Evolutionary conservation across 37 sponge, comb jelly and placozoan genomes (phyloP), one percentile per base, ranked within the genome.

Genomic region (Dysidea cf. avara): DNA sequence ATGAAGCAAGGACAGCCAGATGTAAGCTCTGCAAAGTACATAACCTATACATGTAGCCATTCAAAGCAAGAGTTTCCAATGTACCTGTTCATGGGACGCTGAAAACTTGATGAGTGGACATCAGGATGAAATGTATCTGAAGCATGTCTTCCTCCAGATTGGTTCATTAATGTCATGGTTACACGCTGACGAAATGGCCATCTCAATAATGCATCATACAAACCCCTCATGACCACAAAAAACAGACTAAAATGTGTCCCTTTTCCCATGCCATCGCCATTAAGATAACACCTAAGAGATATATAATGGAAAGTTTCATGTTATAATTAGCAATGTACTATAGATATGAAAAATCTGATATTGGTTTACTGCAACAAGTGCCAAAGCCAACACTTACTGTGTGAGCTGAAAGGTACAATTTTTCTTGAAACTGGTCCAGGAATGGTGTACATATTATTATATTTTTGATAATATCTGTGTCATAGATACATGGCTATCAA

Each of bases 121-220:
- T 89, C 84, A 39, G 90, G 90, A 11, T 76, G 64, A 21, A 89
- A 89, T 31, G 60, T 76, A 55, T 89, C 90, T 1, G 69, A 51
- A 30, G 79, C 61, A 50, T 83, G 74, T 29, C 59, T 79, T 46
- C 70, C 66, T n/a, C 64, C 75, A 1, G 53, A 22, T 55, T 89
- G 90, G 47, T 89, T 79, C 38, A 89, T 47, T 32, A 89, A 72
- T 21, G 72, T 68, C 20, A 89, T 61, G 14, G 84, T 83, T 37
- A 89, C 90, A 38, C 80, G 79, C 76, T 89, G 90, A 57, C 71
- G 58, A 29, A 88, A 88, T 39, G 89, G 89, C 89, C 89, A 88
- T 26, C 61, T 59, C 5, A 88, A 75, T 16, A 88, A 70, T 32
- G 75, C 83, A 48, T 88, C 89, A 39, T 72, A 70, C 18, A 77